phyloP scores from a whole-genome alignment of 2,797 vertebrate genomes.

The Alexandromys oeconomus region DNA sequence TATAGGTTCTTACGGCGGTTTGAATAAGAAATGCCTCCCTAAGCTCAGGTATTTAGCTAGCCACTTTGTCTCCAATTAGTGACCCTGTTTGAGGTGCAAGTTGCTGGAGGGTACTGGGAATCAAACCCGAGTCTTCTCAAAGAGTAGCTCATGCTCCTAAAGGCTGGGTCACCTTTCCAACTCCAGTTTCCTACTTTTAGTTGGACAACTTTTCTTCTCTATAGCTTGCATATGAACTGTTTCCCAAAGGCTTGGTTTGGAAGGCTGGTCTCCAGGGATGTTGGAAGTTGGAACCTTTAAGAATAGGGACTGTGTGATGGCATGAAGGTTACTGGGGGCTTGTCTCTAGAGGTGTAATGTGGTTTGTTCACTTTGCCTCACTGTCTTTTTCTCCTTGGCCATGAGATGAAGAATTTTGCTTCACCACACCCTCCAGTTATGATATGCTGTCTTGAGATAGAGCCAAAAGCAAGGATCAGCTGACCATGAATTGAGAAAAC shows the following conservation, averaged over 20 bases:
- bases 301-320: not conserved
- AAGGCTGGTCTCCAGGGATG: not conserved
- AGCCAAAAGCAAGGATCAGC: not conserved
- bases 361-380: not conserved
- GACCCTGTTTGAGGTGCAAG: not conserved
- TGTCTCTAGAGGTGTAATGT: not conserved
- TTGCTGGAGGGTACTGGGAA: not conserved
- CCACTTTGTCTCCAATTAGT: not conserved
- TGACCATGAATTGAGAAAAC: not conserved
- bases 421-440: not conserved
- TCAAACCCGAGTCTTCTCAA: not conserved
- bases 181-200: not conserved
- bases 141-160: not conserved
- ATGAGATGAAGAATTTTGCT: not conserved
- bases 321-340: not conserved
- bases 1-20: too few relatives aligned
- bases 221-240: not conserved
- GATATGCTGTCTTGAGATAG: not conserved
- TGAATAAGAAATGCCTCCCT: not conserved
- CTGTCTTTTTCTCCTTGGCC: not conserved
- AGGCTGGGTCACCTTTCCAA: not conserved
- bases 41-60: too few relatives aligned
- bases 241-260: not conserved
- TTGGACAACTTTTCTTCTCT: not conserved
- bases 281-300: not conserved